Percentiles rank a stretch among this genome's conserved stretches.
phyloP scores from a whole-genome alignment of 2,888 invertebrate species.

The Temnothorax unifasciatus region DNA sequence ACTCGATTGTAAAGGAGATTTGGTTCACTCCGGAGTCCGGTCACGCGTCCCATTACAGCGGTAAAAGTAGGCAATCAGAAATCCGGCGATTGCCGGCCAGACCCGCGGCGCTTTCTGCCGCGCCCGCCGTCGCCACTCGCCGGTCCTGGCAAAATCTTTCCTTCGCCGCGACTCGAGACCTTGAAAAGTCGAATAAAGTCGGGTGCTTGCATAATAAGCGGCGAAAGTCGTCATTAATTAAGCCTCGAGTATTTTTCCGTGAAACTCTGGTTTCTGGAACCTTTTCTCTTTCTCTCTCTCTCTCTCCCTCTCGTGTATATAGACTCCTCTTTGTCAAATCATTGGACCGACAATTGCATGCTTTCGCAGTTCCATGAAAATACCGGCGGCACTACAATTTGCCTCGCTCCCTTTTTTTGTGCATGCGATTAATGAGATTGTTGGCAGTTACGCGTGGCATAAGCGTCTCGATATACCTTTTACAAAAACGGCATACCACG shows the following conservation, averaged over 20 bases:
- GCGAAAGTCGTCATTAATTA: slow-evolving; percentile 42
- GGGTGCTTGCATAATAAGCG: slow-evolving; percentile 34
- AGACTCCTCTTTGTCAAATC: background rate
- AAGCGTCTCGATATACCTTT: background rate
- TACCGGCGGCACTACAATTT: slow-evolving; percentile 21
- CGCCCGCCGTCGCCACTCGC: too few species aligned
- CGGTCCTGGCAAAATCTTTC: background rate
- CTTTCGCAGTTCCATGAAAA: slow-evolving; percentile 21
- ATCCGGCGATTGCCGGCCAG: background rate
- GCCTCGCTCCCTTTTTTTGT: background rate
- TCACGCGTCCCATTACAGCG: slow-evolving; percentile 64
- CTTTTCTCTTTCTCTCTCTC: background rate
- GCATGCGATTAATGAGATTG: slow-evolving; percentile 28
- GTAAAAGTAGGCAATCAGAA: slow-evolving; percentile 59
- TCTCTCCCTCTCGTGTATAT: too few species aligned
- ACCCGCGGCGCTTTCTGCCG: background rate
- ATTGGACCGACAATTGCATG: slow-evolving; percentile 8
- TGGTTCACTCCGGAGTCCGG: slow-evolving; percentile 39
- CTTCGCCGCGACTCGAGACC: slow-evolving; percentile 3
- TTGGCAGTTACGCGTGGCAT: slow-evolving; percentile 7
- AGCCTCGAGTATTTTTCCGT: background rate
- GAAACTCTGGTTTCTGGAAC: background rate
- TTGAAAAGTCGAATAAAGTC: slow-evolving; percentile 29
- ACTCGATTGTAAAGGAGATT: slow-evolving; percentile 52
- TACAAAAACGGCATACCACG: slow-evolving; percentile 19